phyloP scores from a whole-genome alignment of 2,113 vertebrate species.

The Phaethon lepturus region DNA sequence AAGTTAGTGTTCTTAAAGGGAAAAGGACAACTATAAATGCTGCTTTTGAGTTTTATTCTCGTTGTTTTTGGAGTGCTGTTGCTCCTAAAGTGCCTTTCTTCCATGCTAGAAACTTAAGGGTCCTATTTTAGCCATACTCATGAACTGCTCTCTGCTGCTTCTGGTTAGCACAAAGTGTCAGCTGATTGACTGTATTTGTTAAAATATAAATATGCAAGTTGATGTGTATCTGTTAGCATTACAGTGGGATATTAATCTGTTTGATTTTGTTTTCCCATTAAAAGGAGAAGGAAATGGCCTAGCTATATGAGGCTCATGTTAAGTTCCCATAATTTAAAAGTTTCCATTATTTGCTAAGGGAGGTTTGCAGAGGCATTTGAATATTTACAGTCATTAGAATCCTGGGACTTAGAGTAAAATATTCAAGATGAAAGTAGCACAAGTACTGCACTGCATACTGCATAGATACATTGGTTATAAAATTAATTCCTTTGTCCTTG shows the following conservation, averaged over 20 bases:
- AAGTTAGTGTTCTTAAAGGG: background rate
- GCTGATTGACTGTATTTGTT: background rate
- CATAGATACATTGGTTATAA: background rate
- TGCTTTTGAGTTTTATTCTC: background rate
- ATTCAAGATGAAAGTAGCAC: background rate
- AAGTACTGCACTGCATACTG: background rate
- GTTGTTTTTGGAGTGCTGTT: background rate
- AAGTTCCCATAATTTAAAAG: background rate
- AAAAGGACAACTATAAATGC: background rate
- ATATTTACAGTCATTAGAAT: background rate
- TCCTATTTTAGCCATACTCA: background rate
- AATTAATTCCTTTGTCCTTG: background rate
- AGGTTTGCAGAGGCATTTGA: background rate
- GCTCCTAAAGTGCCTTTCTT: background rate
- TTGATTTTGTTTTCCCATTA: background rate
- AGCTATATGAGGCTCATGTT: background rate
- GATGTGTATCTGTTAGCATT: background rate
- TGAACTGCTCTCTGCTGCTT: background rate
- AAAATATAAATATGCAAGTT: background rate
- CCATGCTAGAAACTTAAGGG: background rate
- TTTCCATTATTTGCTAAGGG: background rate
- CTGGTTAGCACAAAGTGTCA: background rate
- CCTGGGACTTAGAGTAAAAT: background rate
- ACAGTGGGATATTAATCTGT: background rate
- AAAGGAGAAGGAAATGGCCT: background rate